Base-by-base conservation (phyloP, 2,797 vertebrate species). In the Phalloptychus januarius region DNA sequence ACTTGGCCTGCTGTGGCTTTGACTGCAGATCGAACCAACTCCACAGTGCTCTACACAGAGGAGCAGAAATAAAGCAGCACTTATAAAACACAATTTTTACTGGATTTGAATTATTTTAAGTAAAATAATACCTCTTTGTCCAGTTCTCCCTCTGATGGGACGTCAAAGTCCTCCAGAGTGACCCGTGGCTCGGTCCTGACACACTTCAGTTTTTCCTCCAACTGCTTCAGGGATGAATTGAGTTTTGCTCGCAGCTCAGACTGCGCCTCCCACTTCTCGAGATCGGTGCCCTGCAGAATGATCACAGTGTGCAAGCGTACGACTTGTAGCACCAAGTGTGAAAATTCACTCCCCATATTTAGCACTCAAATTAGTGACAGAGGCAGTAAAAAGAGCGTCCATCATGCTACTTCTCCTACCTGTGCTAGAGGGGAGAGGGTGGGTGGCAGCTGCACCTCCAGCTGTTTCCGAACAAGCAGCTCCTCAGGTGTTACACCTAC, bases 371-470 rank as follows among this genome's bases (percentile, higher is more conserved):
- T 36, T 36, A 63, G 58, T 36, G 5, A 36, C 52, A 56, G 54
- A 56, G n/a, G 12, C 12, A 2, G n/a, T 7, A 12, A 25, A 28
- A 56, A 23, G n/a, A 44, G 25, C 20, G 61, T 65, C 15, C 38
- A 25, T 12, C 36, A n/a, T 69, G 38, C 25, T 69, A 25, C 12
- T 69, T 25, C 42, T 40, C 1, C 40, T 75, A 94, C 92, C 92
- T 92, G 58, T n/a, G 40, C 11, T 1, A 92, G 81, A 72, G 91
- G 89, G 50, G 69, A 77, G 1, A 83, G 83, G 18, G 58, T 77
- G 1, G 92, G 88, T 0, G 93, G 92, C 52, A 88, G 13, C 77
- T 91, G 16, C 79, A 94, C 86, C 80, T 91, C 81, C 83, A 92
- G 38, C 5, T 86, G 84, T 5, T 69, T 38, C 71, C 33, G 87